Evolutionary conservation across 2,113 vertebrate genomes (phyloP).

Genomic region (Corythornis vintsioides): DNA sequence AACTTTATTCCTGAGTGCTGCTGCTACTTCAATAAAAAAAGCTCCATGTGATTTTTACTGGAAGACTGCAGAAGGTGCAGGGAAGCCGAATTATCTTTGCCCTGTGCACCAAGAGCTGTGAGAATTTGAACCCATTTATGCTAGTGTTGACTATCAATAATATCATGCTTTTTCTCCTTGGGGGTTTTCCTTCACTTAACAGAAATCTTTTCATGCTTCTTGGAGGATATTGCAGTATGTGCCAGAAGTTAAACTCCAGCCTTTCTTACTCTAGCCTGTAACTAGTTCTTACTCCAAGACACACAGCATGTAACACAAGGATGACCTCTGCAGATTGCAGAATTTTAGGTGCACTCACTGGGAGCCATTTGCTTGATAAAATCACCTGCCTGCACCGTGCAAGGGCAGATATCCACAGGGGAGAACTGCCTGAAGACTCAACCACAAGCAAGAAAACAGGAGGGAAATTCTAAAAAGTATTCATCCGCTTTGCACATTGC

Average conservation of each 20-base stretch:
- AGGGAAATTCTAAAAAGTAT: neutral
- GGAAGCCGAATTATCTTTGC: neutral
- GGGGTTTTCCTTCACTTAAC: neutral
- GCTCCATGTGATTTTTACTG: neutral
- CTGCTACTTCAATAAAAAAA: neutral
- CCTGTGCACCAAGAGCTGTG: neutral
- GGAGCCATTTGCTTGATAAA: neutral
- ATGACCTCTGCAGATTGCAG: neutral
- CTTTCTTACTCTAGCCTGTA: neutral
- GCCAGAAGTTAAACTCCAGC: neutral
- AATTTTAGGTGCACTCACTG: neutral
- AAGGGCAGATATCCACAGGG: neutral
- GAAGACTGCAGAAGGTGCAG: neutral
- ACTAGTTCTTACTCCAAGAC: neutral
- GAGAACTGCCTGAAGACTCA: neutral
- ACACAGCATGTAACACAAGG: neutral
- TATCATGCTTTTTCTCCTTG: neutral
- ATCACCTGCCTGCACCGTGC: accelerated
- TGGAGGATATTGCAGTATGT: accelerated
- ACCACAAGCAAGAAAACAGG: neutral
- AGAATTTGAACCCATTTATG: neutral
- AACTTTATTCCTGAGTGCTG: neutral
- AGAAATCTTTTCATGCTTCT: neutral
- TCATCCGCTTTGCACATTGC: accelerated
- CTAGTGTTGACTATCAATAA: neutral